phyloP scores from a whole-genome alignment of 2,888 invertebrate species.

The Stegophylla sp. region DNA sequence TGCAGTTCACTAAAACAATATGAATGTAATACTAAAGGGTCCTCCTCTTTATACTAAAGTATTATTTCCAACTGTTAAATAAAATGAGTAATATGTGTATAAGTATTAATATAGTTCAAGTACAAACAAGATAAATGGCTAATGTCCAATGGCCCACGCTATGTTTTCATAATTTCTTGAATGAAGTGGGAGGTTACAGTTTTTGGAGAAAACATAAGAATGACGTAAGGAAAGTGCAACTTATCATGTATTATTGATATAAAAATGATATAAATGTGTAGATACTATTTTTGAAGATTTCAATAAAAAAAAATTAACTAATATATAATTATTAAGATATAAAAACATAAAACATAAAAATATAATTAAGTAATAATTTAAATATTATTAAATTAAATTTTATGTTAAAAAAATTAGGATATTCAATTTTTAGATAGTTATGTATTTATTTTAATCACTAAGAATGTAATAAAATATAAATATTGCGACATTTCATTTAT shows the following conservation, averaged over 20 bases:
- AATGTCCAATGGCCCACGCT: conserved; percentile 47
- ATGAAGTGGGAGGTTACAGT: conserved; percentile 11
- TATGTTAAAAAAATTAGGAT: no score
- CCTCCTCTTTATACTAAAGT: conserved; percentile 1
- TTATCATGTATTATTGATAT: background rate
- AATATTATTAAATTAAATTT: no score
- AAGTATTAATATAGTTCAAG: conserved; percentile 57
- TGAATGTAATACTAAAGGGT: conserved; percentile 4
- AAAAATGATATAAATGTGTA: background rate
- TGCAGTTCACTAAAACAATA: conserved; percentile 66
- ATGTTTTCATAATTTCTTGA: conserved; percentile 1
- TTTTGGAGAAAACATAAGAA: conserved; percentile 12
- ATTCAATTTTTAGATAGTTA: no score
- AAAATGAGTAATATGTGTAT: background rate
- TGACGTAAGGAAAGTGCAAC: background rate
- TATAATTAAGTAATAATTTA: no score
- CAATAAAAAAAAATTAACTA: background rate
- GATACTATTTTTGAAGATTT: background rate
- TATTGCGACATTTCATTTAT: no score
- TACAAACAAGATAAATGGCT: conserved; percentile 41
- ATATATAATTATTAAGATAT: no score
- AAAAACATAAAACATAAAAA: no score
- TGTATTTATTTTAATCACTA: no score
- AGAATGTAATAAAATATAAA: no score
- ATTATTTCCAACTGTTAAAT: conserved; percentile 15